Conservation (phyloP, 2,113 vertebrate species). For the Electrona antarctica region DNA sequence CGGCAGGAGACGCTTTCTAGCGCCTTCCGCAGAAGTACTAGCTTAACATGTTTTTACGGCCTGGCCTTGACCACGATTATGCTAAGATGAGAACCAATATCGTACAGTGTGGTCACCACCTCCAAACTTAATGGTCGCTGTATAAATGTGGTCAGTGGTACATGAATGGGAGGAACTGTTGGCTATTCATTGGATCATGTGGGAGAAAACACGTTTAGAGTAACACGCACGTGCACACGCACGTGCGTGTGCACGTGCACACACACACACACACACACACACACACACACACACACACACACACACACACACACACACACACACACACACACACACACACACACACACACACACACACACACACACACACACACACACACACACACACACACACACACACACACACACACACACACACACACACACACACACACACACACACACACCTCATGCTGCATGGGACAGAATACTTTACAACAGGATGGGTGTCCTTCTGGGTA, state of each 20-base stretch:
- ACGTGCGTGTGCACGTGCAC: not conserved
- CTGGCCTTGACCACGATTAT: no score
- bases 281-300: not conserved
- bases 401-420: not conserved
- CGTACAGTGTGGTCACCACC: no score
- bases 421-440: not conserved
- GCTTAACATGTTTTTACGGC: no score
- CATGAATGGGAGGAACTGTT: no score
- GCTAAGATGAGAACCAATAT: no score
- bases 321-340: not conserved
- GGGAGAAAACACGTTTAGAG: no score
- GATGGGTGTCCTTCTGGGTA: slow-evolving; percentile 38
- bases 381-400: slow-evolving; percentile 14
- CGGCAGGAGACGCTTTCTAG: no score
- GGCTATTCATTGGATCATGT: no score
- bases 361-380: slow-evolving; percentile 9
- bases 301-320: slow-evolving; percentile 3
- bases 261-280: slow-evolving; percentile 6
- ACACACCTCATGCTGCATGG: slow-evolving; percentile 13
- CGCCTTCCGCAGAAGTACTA: no score
- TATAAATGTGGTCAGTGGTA: no score
- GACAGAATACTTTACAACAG: slow-evolving; percentile 33
- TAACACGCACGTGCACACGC: no score
- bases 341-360: not conserved
- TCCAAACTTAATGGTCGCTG: no score